Evolutionary conservation across 2,888 invertebrate species (phyloP).

Genomic region (Stratiomys singularior): DNA sequence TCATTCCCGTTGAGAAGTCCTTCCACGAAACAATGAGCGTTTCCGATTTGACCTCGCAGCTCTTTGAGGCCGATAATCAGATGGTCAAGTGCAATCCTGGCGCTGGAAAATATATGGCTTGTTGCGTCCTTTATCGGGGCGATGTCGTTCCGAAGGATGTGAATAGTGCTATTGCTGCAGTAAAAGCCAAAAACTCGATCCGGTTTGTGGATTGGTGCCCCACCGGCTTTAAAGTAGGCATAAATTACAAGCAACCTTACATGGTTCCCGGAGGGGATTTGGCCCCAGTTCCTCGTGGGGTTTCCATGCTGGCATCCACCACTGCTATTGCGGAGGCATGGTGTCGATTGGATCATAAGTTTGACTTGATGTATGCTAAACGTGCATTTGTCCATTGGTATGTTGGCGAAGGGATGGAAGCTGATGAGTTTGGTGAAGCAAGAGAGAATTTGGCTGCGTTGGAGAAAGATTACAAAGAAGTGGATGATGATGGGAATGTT

Average conservation of each 20-base stretch:
- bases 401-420: constrained; percentile 66
- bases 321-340: constrained; percentile 92
- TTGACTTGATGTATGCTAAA: constrained; percentile 94
- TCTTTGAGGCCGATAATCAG: constrained; percentile 87
- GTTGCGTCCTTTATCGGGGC: constrained; percentile 86
- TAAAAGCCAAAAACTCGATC: constrained; percentile 80
- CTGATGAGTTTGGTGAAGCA: constrained; percentile 64
- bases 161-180: constrained; percentile 82
- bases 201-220: constrained; percentile 94
- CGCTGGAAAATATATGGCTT: constrained; percentile 88
- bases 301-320: constrained; percentile 87
- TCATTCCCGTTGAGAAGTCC: constrained; percentile 78
- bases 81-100: constrained; percentile 87
- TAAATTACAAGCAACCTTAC: constrained; percentile 82
- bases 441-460: constrained; percentile 61
- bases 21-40: constrained; percentile 80
- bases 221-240: constrained; percentile 85
- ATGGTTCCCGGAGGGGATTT: constrained; percentile 77
- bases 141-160: constrained; percentile 92
- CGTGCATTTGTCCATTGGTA: constrained; percentile 96
- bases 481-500: constrained; percentile 54
- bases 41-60: constrained; percentile 82
- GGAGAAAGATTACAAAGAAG: constrained; percentile 64
- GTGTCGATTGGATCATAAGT: constrained; percentile 90
- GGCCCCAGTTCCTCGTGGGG: constrained; percentile 83